Evolutionary conservation across 2,888 invertebrate species (phyloP), one percentile per base, ranked within the genome.

Genomic region (Chymomyza caudatula): DNA sequence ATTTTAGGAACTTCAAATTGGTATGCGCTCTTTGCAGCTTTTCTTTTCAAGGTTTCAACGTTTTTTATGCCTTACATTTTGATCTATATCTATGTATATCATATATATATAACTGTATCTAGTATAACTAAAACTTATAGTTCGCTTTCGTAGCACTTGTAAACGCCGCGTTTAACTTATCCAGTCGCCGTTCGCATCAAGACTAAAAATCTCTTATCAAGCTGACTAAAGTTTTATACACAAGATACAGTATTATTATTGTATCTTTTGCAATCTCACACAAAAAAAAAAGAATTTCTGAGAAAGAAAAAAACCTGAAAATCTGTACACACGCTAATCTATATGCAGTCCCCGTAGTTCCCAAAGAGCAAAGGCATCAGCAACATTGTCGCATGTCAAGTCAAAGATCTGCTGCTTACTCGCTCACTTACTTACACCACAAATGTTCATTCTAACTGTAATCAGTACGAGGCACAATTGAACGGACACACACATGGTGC

Each of bases 131-230:
- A 22, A 37, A 5, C 11, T 44, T 64, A 19, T 44, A 2, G n/a
- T 22, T 20, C 15, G 43, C 29, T 29, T 20, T 23, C 22, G n/a
- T 3, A 17, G 54, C 23, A n/a, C 4, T n/a, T 56, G 69, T 55
- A 37, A 54, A 53, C 25, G 44, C 51, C 51, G 72, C 67, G 70
- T 60, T 65, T 62, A 78, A 77, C 82, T 82, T 86, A 74, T 68
- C 69, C 65, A 78, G 73, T 74, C 77, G 88, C 84, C 81, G 88
- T 87, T 88, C 85, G 88, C 84, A 83, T 77, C 78, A 85, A 87
- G 88, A 89, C 89, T 89, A 86, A 89, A 83, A 78, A 82, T 78
- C 76, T 85, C 85, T 88, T 85, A 88, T 88, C 87, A 85, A 83
- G 78, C 74, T 74, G 75, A 75, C 76, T 76, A 83, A 88, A 87